phyloP scores from a whole-genome alignment of 2,888 invertebrate species.

The Neoascia interrupta region DNA sequence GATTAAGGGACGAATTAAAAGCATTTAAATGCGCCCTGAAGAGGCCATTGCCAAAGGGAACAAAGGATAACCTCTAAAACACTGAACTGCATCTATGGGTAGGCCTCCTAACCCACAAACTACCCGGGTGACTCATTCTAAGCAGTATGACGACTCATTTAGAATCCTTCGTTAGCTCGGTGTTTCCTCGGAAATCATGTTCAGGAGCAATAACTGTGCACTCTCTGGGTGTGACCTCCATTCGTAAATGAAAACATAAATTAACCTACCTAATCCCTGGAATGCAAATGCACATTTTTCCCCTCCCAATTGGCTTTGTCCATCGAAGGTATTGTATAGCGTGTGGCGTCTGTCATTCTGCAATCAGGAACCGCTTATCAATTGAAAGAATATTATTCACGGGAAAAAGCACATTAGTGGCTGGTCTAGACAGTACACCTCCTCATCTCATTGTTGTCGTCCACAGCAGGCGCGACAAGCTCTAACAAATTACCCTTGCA shows the following conservation, averaged over 20 bases:
- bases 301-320: no score
- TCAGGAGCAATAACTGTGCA: constrained; percentile 12
- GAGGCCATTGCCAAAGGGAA: no score
- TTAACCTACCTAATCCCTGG: constrained; percentile 11
- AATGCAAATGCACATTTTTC: neutral
- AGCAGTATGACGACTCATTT: no score
- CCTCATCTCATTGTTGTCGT: neutral
- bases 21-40: no score
- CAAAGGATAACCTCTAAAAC: no score
- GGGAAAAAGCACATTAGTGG: constrained; percentile 29
- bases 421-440: constrained; percentile 40
- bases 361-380: constrained; percentile 51
- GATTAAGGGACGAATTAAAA: no score
- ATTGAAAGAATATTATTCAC: constrained; percentile 38
- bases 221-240: constrained; percentile 29
- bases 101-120: no score
- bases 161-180: no score
- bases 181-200: constrained; percentile 11
- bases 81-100: no score
- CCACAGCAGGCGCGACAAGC: constrained; percentile 21
- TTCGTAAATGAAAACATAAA: constrained; percentile 33
- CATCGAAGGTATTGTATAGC: constrained; percentile 9
- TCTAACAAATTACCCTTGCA: constrained; percentile 60
- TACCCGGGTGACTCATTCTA: no score
- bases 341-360: constrained; percentile 39